Evolutionary conservation across 2,797 vertebrate genomes (phyloP).

Genomic region (Cyprinella venusta): DNA sequence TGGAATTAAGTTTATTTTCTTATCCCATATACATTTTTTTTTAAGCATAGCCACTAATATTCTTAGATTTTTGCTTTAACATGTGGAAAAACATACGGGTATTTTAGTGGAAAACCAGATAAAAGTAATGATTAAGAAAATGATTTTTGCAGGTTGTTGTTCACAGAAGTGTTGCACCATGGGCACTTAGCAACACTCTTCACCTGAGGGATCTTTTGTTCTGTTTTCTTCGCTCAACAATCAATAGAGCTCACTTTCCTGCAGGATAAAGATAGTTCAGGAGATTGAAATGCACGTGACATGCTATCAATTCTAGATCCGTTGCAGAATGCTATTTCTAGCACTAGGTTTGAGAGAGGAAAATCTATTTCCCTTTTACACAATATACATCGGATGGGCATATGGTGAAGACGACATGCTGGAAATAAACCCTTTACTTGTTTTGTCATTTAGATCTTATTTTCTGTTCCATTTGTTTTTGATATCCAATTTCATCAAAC

Average conservation of each 20-base stretch:
- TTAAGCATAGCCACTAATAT: neutral
- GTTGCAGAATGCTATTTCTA: slow-evolving; percentile 24
- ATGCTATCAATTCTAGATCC: neutral
- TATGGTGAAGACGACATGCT: slow-evolving; percentile 5
- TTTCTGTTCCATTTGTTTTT: slow-evolving; percentile 47
- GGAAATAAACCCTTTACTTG: slow-evolving; percentile 25
- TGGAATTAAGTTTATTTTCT: neutral
- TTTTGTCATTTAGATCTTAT: slow-evolving; percentile 51
- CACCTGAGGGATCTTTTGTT: slow-evolving; percentile 42
- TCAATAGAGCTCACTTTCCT: slow-evolving; percentile 49
- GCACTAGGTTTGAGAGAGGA: slow-evolving; percentile 10
- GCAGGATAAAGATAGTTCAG: slow-evolving; percentile 57
- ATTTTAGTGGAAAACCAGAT: neutral
- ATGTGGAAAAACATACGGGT: neutral
- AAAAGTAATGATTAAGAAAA: neutral
- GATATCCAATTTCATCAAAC: slow-evolving; percentile 45
- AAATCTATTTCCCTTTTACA: neutral
- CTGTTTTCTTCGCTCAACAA: slow-evolving; percentile 45
- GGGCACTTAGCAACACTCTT: slow-evolving; percentile 30
- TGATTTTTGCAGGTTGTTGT: slow-evolving; percentile 5
- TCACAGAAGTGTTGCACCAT: neutral
- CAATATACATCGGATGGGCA: neutral
- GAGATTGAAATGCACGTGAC: slow-evolving; percentile 50
- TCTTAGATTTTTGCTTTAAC: neutral
- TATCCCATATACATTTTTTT: no score